Evolutionary conservation across 2,797 vertebrate species (phyloP).

Genomic region (Lacerta agilis): DNA sequence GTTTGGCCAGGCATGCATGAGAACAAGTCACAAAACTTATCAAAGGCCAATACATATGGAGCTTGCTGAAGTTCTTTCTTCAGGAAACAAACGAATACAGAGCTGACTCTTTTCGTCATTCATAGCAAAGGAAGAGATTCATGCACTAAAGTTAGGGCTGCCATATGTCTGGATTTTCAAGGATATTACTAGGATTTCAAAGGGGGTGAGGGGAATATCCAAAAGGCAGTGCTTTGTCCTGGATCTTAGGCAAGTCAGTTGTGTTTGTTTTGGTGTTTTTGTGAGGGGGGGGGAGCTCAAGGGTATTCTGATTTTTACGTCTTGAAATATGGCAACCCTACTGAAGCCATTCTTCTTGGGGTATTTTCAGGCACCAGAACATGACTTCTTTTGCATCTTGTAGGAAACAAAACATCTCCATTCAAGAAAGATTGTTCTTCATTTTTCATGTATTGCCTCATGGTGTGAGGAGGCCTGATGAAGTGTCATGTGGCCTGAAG

Average conservation of each 20-base stretch:
- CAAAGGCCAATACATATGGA: slow-evolving; percentile 67
- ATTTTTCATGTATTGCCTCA: slow-evolving; percentile 62
- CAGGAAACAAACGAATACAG: slow-evolving; percentile 64
- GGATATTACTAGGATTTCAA: no score
- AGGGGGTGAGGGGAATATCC: no score
- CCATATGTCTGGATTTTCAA: no score
- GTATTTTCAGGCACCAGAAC: slow-evolving; percentile 61
- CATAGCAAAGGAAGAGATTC: slow-evolving; percentile 70
- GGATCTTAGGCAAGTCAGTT: no score
- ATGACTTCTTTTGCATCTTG: slow-evolving; percentile 59
- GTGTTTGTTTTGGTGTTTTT: no score
- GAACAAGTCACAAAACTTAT: no score
- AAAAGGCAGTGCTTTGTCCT: no score
- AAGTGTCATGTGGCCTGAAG: slow-evolving; percentile 68
- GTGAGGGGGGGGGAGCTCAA: no score
- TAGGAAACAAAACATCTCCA: slow-evolving; percentile 60
- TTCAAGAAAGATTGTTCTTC: slow-evolving; percentile 62
- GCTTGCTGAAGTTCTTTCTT: slow-evolving; percentile 73
- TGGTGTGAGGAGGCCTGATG: slow-evolving; percentile 60
- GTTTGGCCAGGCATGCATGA: no score
- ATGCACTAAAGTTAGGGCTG: slow-evolving; percentile 35
- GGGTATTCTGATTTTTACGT: no score
- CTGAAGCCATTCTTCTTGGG: slow-evolving; percentile 69
- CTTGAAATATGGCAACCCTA: no score
- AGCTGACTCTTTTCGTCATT: slow-evolving; percentile 65